Evolutionary conservation across 2,888 invertebrate genomes (phyloP), one percentile per base, ranked within the genome.

Genomic region (Heteropelma amictum): DNA sequence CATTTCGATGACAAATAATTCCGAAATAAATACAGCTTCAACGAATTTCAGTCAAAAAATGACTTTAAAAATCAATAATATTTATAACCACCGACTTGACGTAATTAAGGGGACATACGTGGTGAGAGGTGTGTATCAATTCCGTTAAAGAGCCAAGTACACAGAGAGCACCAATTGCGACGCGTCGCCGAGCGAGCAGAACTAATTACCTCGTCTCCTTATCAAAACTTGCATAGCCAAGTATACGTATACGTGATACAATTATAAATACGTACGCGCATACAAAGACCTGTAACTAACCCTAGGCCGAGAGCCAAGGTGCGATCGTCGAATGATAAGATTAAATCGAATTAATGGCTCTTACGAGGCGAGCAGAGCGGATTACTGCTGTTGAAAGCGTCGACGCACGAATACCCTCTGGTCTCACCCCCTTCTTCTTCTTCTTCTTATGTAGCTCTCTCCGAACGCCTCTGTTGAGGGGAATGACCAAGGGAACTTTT

Each of bases 331-430:
- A 68, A 68, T 75, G 77, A 77, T 77, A 75, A 77, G 77, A 77
- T 77, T 75, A 75, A 70, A 77, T 77, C 77, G 77, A 75, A 77
- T 77, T 77, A 77, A 77, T 77, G 73, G 77, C 71, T 74, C 74
- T 77, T 67, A 77, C 74, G 68, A 42, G 71, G 56, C 61, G 61
- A 58, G 40, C 65, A 67, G 75, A 75, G 71, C 75, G 75, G 75
- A 71, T 75, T 75, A 75, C 61, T 30, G 49, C 63, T 67, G 75
- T 71, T 75, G 75, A 75, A 75, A 75, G 75, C 70, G 63, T 56
- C 71, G 67, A 67, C 71, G 71, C 71, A 75, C 61, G 71, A 71
- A 75, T 71, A 45, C 54, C 40, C 19, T 40, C 3, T 45, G 6
- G 12, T 10, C 21, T 30, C 10, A n/a, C 38, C 40, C 2, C 19